Evolutionary conservation across 1,140 invertebrate species (phyloP), one percentile per base, ranked within the genome.

Genomic region (Drosophila eugracilis): DNA sequence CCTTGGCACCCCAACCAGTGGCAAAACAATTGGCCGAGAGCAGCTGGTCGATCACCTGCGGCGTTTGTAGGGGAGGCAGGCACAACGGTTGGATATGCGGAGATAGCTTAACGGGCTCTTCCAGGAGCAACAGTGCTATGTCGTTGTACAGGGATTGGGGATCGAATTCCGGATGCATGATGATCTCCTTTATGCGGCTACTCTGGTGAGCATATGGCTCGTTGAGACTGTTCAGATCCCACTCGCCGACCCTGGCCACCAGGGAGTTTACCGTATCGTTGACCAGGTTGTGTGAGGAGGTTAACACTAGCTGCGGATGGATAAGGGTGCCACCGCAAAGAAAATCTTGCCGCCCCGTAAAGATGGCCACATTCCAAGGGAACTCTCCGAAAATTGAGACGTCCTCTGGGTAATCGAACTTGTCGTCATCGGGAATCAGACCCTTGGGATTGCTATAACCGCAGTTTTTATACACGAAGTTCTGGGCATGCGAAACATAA

Each of bases 361-460:
- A 93, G 3, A 97, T 92, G 0, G 96, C 96, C 1, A 96, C 94
- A 95, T 96, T 96, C 96, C 96, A 97, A 0, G 96, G 96, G 85
- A 96, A 97, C 89, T 92, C 42, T 3, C 92, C 93, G 28, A 93
- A 94, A 2, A 78, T 37, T 14, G 90, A 44, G 55, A 95, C 95
- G 14, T 94, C 93, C 41, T 95, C 92, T 0, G 76, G 88, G 21
- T 83, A 84, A 37, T 69, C 44, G 24, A 93, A 92, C 0, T 95
- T 95, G 1, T 93, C 95, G 39, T 96, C 96, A 5, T 94, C 91
- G 67, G 95, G 94, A 6, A 95, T 95, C 1, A 97, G 93, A 2
- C 96, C 96, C 0, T 95, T 92, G 0, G 93, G 89, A 77, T 96
- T 95, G 24, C 95, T 92, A 54, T 93, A 92, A 1, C 96, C 96